phyloP scores from a whole-genome alignment of 2,113 vertebrate species.

The Laticauda colubrina region DNA sequence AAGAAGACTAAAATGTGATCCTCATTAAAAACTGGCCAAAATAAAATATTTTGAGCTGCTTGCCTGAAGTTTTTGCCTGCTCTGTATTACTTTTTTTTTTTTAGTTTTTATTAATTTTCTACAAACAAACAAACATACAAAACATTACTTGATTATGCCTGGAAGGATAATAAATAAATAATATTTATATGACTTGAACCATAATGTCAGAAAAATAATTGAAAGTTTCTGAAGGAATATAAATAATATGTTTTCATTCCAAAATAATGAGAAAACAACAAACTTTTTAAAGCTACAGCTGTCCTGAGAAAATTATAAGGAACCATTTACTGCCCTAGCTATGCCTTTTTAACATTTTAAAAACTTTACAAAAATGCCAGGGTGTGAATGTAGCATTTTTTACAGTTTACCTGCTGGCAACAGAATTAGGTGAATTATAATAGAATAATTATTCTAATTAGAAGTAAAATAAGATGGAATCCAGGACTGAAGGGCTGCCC shows the following conservation, averaged over 20 bases:
- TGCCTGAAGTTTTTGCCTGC: background rate
- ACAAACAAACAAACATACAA: too few species aligned
- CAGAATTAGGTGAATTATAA: background rate
- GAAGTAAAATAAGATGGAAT: background rate
- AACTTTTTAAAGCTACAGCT: background rate
- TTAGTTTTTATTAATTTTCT: too few species aligned
- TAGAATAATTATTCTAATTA: background rate
- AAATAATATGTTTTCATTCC: background rate
- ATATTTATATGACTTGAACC: background rate
- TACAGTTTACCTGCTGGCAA: background rate
- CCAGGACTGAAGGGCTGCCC: background rate
- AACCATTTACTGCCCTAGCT: background rate
- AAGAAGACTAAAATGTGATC: background rate
- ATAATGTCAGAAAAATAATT: background rate
- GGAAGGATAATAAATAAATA: background rate
- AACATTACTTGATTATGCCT: background rate
- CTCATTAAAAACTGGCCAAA: background rate
- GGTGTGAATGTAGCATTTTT: background rate
- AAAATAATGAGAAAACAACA: background rate
- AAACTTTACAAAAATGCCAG: background rate
- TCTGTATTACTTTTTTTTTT: background rate
- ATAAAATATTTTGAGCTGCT: background rate
- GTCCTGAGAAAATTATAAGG: background rate
- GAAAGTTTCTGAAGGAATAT: background rate
- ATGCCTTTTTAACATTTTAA: background rate